Base-by-base conservation (phyloP, 1,140 invertebrate genomes). In the Geopemphigus sp. region DNA sequence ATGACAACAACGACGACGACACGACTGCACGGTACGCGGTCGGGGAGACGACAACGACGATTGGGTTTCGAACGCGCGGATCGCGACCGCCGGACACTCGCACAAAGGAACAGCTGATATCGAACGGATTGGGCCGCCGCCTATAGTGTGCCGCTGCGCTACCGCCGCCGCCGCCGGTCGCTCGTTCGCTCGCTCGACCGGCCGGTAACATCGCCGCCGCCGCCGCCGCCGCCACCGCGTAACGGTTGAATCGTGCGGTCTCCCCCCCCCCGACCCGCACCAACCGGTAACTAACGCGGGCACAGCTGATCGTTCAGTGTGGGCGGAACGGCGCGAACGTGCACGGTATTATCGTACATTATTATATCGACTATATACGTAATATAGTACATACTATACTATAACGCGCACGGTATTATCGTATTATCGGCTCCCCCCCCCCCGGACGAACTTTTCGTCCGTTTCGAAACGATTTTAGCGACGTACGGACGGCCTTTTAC, bases 41-140 rank as follows among this genome's bases (percentile, higher is more conserved):
- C 39, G 8, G 1, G 56, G 74, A 54, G 74, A 78, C 57, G 74
- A 63, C 74, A 22, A 47, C 57, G 56, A 59, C 74, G 74, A 78
- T 78, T 78, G 74, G 74, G 57, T 29, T 78, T 78, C 57, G 56
- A 74, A 74, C 72, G 19, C 47, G 70, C 45, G 57, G 39, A 29
- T 54, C 56, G 74, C 24, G 47, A 47, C 56, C 56, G 74, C 74
- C 74, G 74, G 74, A 78, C 57, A 47, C 72, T 50, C 32, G n/a
- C 72, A 76, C 74, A 78, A 78, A 78, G 74, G 74, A 78, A 78
- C 74, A 78, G 74, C 74, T 78, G 74, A 78, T 78, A 78, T 78
- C 74, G 74, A 78, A 78, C 74, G 74, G 57, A 63, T 78, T 78
- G 74, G 56, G 56, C 26, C 53, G 54, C 56, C 29, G 72, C 56